phyloP scores from a whole-genome alignment of 2,888 invertebrate genomes.

The Cantharis nigra region DNA sequence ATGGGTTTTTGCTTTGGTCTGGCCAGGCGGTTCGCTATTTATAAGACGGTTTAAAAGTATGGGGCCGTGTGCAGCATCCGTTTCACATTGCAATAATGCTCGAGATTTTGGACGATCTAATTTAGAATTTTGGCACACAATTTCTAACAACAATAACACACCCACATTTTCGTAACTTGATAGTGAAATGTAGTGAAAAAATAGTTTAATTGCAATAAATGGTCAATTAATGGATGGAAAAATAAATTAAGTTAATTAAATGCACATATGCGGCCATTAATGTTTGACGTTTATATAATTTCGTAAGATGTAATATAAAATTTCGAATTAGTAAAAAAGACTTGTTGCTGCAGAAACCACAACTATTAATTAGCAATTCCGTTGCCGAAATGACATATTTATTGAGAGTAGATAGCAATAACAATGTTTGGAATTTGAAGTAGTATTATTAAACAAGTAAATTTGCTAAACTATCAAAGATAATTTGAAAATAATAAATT shows the following conservation, averaged over 20 bases:
- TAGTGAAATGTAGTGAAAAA: conserved; percentile 5
- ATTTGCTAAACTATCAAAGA: neutral
- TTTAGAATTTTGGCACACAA: conserved; percentile 35
- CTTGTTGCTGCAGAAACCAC: neutral
- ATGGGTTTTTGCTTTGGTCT: conserved; percentile 20
- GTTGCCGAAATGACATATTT: neutral
- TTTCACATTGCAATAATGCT: conserved; percentile 35
- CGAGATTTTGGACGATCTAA: conserved; percentile 36
- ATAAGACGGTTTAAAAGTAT: conserved; percentile 27
- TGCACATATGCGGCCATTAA: neutral
- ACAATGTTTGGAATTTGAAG: neutral
- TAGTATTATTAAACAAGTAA: neutral
- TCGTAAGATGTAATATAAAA: neutral
- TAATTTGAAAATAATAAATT: neutral
- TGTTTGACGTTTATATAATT: neutral
- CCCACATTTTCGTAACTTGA: conserved; percentile 25
- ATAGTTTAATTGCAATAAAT: neutral
- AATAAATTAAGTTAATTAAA: neutral
- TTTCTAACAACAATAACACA: conserved; percentile 25
- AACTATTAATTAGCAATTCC: neutral
- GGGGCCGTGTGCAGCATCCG: conserved; percentile 36
- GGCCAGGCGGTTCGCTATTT: conserved; percentile 28
- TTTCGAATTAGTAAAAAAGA: neutral
- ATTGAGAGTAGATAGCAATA: neutral
- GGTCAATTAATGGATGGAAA: neutral